A percentile compares a stretch with the other conserved stretches of the same genome.
phyloP scores from a whole-genome alignment of 1,140 invertebrate genomes.

The Eriosoma lanigerum region DNA sequence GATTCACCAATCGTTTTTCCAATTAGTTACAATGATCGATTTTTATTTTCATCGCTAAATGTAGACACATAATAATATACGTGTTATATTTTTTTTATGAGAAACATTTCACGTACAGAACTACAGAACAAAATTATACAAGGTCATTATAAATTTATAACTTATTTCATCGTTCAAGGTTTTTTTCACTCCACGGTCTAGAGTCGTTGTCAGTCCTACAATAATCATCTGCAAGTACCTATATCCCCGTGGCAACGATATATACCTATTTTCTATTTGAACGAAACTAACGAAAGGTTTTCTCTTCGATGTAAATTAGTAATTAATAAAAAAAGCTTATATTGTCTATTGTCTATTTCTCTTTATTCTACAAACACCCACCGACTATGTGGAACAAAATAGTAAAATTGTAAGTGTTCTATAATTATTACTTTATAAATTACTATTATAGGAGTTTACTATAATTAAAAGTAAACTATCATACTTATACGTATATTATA shows the following conservation, averaged over 20 bases:
- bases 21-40: conserved; percentile 32
- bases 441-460: too few species aligned
- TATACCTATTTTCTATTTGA: not conserved
- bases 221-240: too few species aligned
- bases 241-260: not conserved
- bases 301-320: not conserved
- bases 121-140: not conserved
- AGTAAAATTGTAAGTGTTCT: too few species aligned
- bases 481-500: too few species aligned
- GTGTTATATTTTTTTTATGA: not conserved
- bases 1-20: conserved; percentile 17
- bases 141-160: conserved; percentile 30
- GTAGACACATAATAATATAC: too few species aligned
- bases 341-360: not conserved
- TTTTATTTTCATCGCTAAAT: conserved; percentile 12
- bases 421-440: too few species aligned
- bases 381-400: too few species aligned
- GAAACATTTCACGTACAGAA: conserved; percentile 20
- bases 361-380: not conserved
- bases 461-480: too few species aligned
- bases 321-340: not conserved
- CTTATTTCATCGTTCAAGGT: not conserved
- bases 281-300: conserved; percentile 45
- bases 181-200: not conserved
- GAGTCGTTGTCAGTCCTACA: conserved; percentile 1